Evolutionary conservation across 1,140 invertebrate genomes (phyloP).

Genomic region (Ceratosolen fusciceps): DNA sequence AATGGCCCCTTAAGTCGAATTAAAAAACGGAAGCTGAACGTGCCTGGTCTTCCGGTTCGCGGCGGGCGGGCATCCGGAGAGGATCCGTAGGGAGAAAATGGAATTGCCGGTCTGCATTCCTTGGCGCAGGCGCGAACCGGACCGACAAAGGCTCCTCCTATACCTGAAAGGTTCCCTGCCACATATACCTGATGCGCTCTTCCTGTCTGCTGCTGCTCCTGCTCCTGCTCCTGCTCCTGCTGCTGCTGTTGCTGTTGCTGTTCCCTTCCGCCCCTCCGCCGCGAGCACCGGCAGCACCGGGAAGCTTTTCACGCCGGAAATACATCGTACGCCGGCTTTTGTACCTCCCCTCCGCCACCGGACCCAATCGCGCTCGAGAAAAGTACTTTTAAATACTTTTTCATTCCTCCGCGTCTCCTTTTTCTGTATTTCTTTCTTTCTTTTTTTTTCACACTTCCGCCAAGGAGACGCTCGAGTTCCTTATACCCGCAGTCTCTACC

Average conservation of each 20-base stretch:
- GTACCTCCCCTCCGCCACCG: background rate
- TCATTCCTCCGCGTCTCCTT: slow-evolving; percentile 50
- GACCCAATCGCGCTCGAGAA: background rate
- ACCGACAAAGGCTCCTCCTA: background rate
- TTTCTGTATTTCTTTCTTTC: no score
- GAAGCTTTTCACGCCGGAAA: background rate
- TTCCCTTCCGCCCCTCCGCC: no score
- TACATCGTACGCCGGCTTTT: background rate
- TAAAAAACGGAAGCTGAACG: slow-evolving; percentile 8
- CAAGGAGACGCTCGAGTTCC: background rate
- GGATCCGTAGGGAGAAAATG: no score
- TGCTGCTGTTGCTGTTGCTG: no score
- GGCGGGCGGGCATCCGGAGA: slow-evolving; percentile 3
- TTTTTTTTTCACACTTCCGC: background rate
- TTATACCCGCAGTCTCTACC: no score
- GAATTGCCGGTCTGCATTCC: no score
- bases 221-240: background rate
- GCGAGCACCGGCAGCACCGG: background rate
- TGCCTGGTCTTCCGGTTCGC: background rate
- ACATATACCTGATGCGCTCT: background rate
- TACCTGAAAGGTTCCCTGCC: background rate
- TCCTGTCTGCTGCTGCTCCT: background rate
- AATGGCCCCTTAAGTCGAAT: background rate
- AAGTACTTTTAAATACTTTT: slow-evolving; percentile 30
- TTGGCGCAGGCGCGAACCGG: no score